Percentiles rank a stretch among this genome's conserved stretches.
Evolutionary conservation across 2,797 vertebrate species (phyloP).

Genomic region (Micromesistius poutassou): DNA sequence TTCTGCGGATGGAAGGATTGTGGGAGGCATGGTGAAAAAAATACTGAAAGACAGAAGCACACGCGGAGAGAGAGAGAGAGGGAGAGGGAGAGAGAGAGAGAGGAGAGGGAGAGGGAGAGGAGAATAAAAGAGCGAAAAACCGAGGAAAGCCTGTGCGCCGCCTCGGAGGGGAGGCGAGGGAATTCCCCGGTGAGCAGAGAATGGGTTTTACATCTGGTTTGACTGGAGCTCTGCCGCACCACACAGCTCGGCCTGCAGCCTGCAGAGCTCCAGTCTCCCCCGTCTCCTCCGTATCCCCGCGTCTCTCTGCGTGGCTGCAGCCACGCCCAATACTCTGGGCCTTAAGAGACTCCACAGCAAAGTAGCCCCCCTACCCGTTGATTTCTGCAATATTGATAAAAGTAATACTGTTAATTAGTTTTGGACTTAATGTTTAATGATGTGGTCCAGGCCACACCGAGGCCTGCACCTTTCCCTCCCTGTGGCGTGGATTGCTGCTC

Average conservation of each 20-base stretch:
- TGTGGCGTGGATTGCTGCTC: background rate
- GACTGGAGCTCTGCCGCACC: slow-evolving; percentile 72
- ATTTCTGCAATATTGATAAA: no score
- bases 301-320: no score
- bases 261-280: slow-evolving; percentile 43
- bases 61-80: background rate
- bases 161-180: slow-evolving; percentile 77
- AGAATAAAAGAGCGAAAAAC: slow-evolving; percentile 54
- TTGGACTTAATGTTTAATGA: no score
- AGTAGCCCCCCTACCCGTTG: background rate
- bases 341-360: slow-evolving; percentile 42
- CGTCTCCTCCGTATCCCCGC: slow-evolving; percentile 31
- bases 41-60: no score
- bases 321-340: no score
- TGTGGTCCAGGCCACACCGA: no score
- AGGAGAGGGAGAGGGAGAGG: background rate
- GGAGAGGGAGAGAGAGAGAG: background rate
- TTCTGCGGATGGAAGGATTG: slow-evolving; percentile 63
- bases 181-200: slow-evolving; percentile 87
- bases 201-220: slow-evolving; percentile 87
- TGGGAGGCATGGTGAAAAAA: slow-evolving; percentile 53
- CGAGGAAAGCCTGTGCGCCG: slow-evolving; percentile 84
- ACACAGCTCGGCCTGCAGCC: slow-evolving; percentile 51
- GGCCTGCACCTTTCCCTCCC: no score
- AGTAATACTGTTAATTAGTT: no score